Base-by-base conservation (phyloP, 1,140 invertebrate species). In the Trichogramma pretiosum region DNA sequence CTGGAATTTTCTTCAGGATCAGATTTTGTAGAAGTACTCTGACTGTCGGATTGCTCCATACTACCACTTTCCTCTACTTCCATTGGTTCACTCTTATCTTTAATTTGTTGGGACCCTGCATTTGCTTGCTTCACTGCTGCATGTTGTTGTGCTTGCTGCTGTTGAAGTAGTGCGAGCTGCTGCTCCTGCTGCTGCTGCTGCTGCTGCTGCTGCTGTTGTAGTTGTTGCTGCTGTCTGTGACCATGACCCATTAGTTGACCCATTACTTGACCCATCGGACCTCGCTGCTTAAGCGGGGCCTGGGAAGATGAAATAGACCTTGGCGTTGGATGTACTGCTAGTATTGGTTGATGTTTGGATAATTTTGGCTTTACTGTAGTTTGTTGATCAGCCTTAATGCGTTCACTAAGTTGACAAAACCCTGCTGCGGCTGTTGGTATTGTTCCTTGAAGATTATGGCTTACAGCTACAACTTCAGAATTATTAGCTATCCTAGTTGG, bases 181-280 rank as follows among this genome's bases (percentile, higher is more conserved):
- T 16, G 37, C 22, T 23, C 26, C 16, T 58, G 61, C 34, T 60
- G 59, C 38, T 67, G 63, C 13, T 61, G 17, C 41, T 63, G 59
- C 45, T 55, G 50, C 16, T 42, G 58, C 4, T 63, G 59, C 40
- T 68, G 61, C 10, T 65, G 57, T 0, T 63, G 50, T 16, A 63
- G 61, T 33, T 64, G 57, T 9, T 68, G 56, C 46, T 72, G 56
- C 50, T 70, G 74, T 36, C 64, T 66, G 18, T 52, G 51, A 11
- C 24, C 10, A 13, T 51, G 33, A 36, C 52, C 40, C n/a, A 37
- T 41, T 30, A 50, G 53, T 43, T 56, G 53, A 4, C 58, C 52
- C 14, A 53, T 58, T 18, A 55, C 51, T 24, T 34, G 22, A 26
- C 48, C 46, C 28, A 58, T 52, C 21, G 59, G 60, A 34, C 55